Evolutionary conservation across 2,888 invertebrate genomes (phyloP), one percentile per base, ranked within the genome.

Genomic region (Caradrina clavipalpis): DNA sequence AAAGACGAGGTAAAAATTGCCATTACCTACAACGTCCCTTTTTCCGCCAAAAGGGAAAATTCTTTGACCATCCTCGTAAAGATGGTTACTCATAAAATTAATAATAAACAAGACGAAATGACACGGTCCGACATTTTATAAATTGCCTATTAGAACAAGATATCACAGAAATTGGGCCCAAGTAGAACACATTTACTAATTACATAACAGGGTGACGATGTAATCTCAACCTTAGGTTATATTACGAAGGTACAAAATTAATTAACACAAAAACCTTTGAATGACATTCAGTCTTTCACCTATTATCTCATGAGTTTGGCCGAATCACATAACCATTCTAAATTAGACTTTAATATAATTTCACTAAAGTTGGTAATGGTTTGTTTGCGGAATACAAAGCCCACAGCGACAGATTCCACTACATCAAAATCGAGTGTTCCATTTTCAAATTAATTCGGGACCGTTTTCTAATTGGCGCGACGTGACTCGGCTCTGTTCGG

Each of bases 351-450:
- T 80, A 74, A 66, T 21, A 47, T 63, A 11, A 11, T 69, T 31
- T 22, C 0, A 0, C 35, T 82, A 85, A 84, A 80, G 81, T 77
- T 68, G 58, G 56, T 58, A 82, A 75, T 87, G 26, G 66, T 21
- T 56, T 82, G 69, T 53, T 42, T 54, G 42, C 39, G 51, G 31
- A 58, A 75, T 73, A 84, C 82, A 85, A 84, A 80, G 76, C 72
- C 75, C 69, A 66, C 71, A 76, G 57, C 73, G 94, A 93, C 94
- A 93, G 89, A 88, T 90, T 90, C 92, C 94, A 94, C 94, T 95
- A 94, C 93, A 94, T 96, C 95, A 96, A 94, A 94, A 93, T 95
- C 92, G 94, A 95, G 95, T 92, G 94, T 93, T 94, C 94, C 91
- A 93, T 95, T 95, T 95, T 95, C 92, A 91, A 95, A 95, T 95